Evolutionary conservation across 1,140 invertebrate species (phyloP), one percentile per base, ranked within the genome.

Genomic region (Hypothenemus hampei): DNA sequence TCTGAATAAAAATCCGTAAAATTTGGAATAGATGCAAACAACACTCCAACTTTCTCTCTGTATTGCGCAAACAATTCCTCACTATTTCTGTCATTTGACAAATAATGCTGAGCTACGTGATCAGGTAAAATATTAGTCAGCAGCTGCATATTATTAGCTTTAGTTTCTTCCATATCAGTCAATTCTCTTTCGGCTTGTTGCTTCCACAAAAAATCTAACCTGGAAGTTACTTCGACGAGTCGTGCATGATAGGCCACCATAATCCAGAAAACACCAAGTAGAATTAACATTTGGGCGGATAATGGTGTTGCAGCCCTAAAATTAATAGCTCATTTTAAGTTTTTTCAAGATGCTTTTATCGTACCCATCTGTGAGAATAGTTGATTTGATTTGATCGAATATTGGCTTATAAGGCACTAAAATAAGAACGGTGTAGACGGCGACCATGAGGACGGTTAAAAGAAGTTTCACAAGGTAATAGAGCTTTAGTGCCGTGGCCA

Each of bases 1-100:
- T 98, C 94, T 1, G 93, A 96, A 78, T 98, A 98, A 72, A 98
- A 98, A 69, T 97, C 93, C 24, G 93, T 94, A 72, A 98, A 98
- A 75, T 98, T 98, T 2, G 96, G 93, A 57, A 98, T 97, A 31
- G 92, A 95, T 6, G 94, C 96, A 72, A 98, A 98, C 82, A 98
- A 89, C 0, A 98, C 94, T 1, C 92, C 94, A 21, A 97, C 93
- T 70, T 91, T 87, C 57, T 90, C 84, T 44, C 94, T 87, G 58
- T 87, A 89, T 67, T 97, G 90, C 10, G 93, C 93, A 72, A 97
- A 98, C 18, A 98, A 74, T 73, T 97, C 93, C 71, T 91, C 86
- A 15, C 82, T 80, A 58, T 82, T 79, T 63, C 82, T 73, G 71
- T 89, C 78, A 72, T 83, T 76, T n/a, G 82, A 75, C 22, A 98